Evolutionary conservation across 2,797 vertebrate genomes (phyloP).

Genomic region (Sebastes diaconus): DNA sequence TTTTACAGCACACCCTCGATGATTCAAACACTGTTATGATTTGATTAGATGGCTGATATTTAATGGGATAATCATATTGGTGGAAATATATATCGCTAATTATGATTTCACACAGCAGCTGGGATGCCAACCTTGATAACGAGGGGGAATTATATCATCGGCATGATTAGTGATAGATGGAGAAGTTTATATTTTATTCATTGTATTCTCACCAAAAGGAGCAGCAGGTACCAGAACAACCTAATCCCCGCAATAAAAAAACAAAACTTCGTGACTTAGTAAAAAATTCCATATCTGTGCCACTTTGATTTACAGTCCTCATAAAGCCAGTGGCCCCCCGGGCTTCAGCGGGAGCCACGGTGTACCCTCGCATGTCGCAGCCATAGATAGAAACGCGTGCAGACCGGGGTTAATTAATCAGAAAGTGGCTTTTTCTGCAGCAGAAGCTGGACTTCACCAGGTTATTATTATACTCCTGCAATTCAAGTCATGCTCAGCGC

Average conservation of each 20-base stretch:
- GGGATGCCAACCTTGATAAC: conserved; percentile 27
- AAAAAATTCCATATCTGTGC: conserved; percentile 13
- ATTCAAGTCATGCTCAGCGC: conserved; percentile 9
- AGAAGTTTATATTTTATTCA: conserved; percentile 21
- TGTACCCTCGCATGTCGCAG: neutral
- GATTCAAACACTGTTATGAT: conserved; percentile 31
- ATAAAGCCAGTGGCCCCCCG: conserved; percentile 38
- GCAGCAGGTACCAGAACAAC: neutral
- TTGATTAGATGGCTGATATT: conserved; percentile 38
- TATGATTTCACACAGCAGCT: conserved; percentile 44
- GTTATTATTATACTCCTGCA: conserved; percentile 26
- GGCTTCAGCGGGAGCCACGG: conserved; percentile 13
- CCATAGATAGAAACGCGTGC: neutral
- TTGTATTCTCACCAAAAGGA: conserved; percentile 12
- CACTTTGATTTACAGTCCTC: conserved; percentile 58
- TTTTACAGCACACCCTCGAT: neutral
- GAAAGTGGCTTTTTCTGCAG: conserved; percentile 12
- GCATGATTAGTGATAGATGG: neutral
- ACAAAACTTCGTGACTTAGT: neutral
- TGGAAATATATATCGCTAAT: conserved; percentile 26
- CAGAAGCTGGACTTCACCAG: conserved; percentile 6
- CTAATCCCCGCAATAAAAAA: neutral
- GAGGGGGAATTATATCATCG: conserved; percentile 14
- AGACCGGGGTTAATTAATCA: conserved; percentile 39
- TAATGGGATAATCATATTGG: conserved; percentile 30